Evolutionary conservation across 53 echinoderm and acorn worm genomes (phyloP).

Genomic region (Pentamera pediparva): DNA sequence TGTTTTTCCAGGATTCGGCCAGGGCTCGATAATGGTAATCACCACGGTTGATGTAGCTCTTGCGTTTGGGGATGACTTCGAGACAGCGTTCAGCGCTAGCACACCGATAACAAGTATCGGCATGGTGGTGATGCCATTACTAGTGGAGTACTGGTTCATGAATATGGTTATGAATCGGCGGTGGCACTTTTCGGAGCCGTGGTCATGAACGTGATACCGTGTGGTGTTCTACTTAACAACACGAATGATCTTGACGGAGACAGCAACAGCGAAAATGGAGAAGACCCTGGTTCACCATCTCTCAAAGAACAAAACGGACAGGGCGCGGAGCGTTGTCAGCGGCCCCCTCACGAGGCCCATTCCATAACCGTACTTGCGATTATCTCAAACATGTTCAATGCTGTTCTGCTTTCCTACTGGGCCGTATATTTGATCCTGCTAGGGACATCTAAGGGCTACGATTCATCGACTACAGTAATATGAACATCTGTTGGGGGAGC

Average conservation of each 20-base stretch:
- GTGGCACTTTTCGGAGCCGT: background rate
- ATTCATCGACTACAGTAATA: background rate
- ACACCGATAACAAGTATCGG: background rate
- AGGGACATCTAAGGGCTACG: background rate
- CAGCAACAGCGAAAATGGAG: too few species aligned
- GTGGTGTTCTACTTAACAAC: background rate
- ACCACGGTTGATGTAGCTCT: background rate
- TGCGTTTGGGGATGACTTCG: background rate
- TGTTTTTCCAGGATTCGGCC: background rate
- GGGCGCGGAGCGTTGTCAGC: too few species aligned
- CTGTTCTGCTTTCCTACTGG: background rate
- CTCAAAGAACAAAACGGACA: too few species aligned
- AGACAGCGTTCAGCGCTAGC: background rate
- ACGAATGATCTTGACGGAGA: too few species aligned
- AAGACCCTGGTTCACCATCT: too few species aligned
- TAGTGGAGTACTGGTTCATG: background rate
- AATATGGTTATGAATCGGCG: background rate
- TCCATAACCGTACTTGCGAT: too few species aligned
- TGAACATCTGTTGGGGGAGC: conserved; percentile 2
- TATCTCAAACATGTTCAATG: background rate
- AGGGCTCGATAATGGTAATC: background rate
- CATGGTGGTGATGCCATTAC: background rate
- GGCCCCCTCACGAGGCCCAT: too few species aligned
- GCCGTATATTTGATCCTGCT: conserved; percentile 1
- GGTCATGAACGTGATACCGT: background rate